Base-by-base conservation (phyloP, 2,113 vertebrate genomes). In the Himantopus leucocephalus region DNA sequence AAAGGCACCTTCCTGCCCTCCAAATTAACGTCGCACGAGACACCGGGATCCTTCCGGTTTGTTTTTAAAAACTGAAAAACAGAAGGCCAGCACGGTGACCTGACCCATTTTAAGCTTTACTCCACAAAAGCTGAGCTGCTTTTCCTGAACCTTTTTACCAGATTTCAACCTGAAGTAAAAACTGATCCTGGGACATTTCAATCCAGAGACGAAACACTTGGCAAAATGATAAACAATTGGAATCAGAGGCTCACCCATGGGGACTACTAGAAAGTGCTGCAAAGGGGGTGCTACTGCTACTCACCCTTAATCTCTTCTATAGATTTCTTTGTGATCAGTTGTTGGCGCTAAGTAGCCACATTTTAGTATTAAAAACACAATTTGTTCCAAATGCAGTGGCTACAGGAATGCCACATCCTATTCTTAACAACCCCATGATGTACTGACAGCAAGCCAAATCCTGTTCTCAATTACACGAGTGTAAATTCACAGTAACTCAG, bases 1-100 rank as follows among this genome's bases (percentile, higher is more conserved):
- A 71, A 76, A 90, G 17, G 4, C 63, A 63, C 45, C 10, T 48
- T 53, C 59, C 11, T 22, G 67, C n/a, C 9, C n/a, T 68, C 58
- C 30, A 45, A 37, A 20, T n/a, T 20, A 21, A 30, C 53, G 70
- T 45, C 1, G 0, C 30, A 62, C 1, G 2, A 56, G 32, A 10
- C 8, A 3, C 12, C 7, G 23, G 29, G 12, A 29, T 21, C 21
- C 48, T 66, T 34, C 1, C 1, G 18, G 23, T n/a, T 73, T 62
- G 34, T 8, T 35, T 91, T 72, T 30, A 19, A 18, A 45, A 59
- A 12, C 13, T 4, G 24, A n/a, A 47, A 15, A 30, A 9, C 27
- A 3, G 13, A 29, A 24, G 55, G 16, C 27, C 35, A 52, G 12
- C 20, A 3, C 1, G 5, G 19, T 64, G 76, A 4, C 37, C 45